These are phyloP conservation scores for Danio jaintianensis DNA, from an alignment of 2,797 vertebrate species.

Conservation along the genomic window DNA sequence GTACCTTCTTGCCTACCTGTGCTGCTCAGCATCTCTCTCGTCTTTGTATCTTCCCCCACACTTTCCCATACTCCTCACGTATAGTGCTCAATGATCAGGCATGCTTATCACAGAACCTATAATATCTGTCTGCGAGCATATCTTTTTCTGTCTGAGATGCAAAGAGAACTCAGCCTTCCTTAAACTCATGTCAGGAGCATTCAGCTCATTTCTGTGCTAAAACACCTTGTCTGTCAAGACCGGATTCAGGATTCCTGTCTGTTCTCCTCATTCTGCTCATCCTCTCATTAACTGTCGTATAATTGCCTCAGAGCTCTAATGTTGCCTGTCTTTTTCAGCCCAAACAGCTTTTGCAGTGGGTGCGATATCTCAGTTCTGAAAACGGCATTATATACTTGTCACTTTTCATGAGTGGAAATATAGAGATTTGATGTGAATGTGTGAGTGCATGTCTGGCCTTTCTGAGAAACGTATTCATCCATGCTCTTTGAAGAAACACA, in stretches of 20 bases:
- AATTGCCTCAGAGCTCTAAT: slow-evolving; percentile 21
- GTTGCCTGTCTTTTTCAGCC: neutral
- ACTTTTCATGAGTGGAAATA: slow-evolving; percentile 25
- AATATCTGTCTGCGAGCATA: slow-evolving; percentile 36
- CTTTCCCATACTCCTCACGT: neutral
- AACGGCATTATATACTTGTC: slow-evolving; percentile 34
- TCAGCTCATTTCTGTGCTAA: slow-evolving; percentile 13
- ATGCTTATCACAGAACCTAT: slow-evolving; percentile 44
- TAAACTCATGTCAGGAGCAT: slow-evolving; percentile 13
- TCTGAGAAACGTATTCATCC: slow-evolving; percentile 9
- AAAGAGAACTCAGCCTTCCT: slow-evolving; percentile 25
- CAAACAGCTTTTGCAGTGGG: neutral
- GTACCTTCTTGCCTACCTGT: slow-evolving; percentile 11
- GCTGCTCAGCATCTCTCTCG: slow-evolving; percentile 3
- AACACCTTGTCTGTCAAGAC: slow-evolving; percentile 11
- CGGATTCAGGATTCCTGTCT: neutral
- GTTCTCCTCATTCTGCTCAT: neutral
- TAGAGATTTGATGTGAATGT: slow-evolving; percentile 26
- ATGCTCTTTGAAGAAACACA: slow-evolving; percentile 30
- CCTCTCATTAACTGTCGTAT: slow-evolving; percentile 31
- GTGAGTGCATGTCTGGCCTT: slow-evolving; percentile 3
- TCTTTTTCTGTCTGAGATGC: slow-evolving; percentile 25
- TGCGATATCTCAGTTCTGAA: neutral
- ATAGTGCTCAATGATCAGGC: neutral
- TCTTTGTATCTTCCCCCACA: slow-evolving; percentile 4